Evolutionary conservation across 2,888 invertebrate genomes (phyloP).

Genomic region (Nycteola revayana): DNA sequence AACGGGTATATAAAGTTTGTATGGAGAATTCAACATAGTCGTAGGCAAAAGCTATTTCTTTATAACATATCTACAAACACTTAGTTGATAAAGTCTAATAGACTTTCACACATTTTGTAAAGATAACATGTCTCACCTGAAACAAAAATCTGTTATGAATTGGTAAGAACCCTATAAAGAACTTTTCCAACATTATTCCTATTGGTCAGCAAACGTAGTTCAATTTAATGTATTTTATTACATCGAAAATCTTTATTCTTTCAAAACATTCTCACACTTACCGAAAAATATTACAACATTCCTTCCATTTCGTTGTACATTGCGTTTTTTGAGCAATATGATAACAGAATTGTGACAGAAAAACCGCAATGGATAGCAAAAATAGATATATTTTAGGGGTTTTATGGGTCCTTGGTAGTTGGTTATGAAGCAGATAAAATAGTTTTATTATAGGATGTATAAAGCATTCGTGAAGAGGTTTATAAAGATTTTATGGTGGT

Average conservation of each 20-base stretch:
- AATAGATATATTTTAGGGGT: conserved; percentile 7
- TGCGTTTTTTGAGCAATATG: conserved; percentile 25
- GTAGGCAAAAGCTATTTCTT: too few species aligned
- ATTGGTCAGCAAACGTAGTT: conserved; percentile 29
- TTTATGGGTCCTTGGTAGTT: conserved; percentile 5
- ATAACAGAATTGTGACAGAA: conserved; percentile 15
- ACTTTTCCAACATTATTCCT: conserved; percentile 23
- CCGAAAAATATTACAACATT: conserved; percentile 10
- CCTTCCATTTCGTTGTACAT: conserved; percentile 26
- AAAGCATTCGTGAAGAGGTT: conserved; percentile 39
- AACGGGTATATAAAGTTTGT: too few species aligned
- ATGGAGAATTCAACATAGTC: too few species aligned
- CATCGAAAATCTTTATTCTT: conserved; percentile 3
- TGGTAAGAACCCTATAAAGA: conserved; percentile 20
- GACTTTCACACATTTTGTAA: too few species aligned
- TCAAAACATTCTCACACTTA: not conserved
- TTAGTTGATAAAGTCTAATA: too few species aligned
- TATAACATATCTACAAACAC: too few species aligned
- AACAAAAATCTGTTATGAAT: too few species aligned
- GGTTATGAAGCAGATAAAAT: conserved; percentile 27
- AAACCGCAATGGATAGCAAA: conserved; percentile 23
- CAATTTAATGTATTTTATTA: conserved; percentile 35
- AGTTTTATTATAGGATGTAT: conserved; percentile 35
- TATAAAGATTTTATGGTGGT: conserved; percentile 36
- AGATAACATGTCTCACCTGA: too few species aligned